Percentiles rank a stretch among this genome's conserved stretches.
phyloP scores from a whole-genome alignment of 2,888 invertebrate species.

The Stenotaenia linearis region DNA sequence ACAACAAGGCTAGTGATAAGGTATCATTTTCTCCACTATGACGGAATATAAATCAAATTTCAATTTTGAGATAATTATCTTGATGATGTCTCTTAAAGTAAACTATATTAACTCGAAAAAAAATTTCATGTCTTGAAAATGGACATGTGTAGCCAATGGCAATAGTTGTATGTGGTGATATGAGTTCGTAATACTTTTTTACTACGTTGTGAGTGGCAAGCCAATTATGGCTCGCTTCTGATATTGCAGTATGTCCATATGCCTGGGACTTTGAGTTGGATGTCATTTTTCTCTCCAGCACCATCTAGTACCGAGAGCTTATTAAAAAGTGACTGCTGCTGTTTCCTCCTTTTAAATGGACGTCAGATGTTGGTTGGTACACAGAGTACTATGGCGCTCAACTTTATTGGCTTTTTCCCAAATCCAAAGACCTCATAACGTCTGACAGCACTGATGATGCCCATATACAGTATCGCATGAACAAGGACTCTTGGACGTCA shows the following conservation, averaged over 20 bases:
- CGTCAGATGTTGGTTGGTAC: constrained; percentile 5
- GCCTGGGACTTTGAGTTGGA: background rate
- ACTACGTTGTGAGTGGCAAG: background rate
- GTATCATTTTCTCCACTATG: background rate
- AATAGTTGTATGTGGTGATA: constrained; percentile 10
- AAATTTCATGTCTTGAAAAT: background rate
- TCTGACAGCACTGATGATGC: constrained; percentile 16
- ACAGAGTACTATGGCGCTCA: background rate
- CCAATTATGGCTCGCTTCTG: background rate
- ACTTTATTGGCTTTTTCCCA: constrained; percentile 13
- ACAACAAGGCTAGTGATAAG: background rate
- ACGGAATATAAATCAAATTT: constrained; percentile 10
- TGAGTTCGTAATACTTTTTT: background rate
- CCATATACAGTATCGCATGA: background rate
- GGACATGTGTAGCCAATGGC: constrained; percentile 17
- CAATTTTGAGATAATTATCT: constrained; percentile 23
- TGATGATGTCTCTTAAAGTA: background rate
- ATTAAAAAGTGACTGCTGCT: constrained; percentile 21
- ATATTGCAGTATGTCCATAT: constrained; percentile 5
- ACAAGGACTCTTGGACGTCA: constrained; percentile 10
- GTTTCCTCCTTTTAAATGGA: constrained; percentile 26
- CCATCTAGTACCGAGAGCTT: background rate
- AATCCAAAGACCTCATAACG: constrained; percentile 20
- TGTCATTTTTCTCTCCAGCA: background rate
- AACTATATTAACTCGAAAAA: background rate